A percentile compares a stretch with the other conserved stretches of the same genome.
phyloP scores from a whole-genome alignment of 1,140 invertebrate genomes.

The Thereuonema tuberculata region DNA sequence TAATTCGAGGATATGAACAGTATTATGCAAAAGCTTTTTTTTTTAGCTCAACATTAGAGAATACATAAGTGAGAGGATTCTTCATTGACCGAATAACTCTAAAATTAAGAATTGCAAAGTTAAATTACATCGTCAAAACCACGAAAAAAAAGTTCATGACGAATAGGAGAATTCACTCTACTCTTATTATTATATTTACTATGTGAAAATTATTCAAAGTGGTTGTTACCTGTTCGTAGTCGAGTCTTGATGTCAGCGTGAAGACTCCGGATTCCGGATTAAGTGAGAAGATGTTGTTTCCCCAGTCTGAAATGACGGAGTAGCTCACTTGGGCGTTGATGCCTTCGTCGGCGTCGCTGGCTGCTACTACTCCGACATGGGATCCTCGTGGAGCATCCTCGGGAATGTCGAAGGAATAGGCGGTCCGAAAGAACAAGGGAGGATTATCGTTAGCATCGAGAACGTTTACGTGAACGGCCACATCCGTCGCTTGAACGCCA shows the following conservation, averaged over 20 bases:
- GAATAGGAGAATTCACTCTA: too few relatives aligned
- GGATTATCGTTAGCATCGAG: slow-evolving; percentile 88
- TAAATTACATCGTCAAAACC: too few relatives aligned
- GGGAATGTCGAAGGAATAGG: slow-evolving; percentile 76
- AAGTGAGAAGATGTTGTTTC: slow-evolving; percentile 81
- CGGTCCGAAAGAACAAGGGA: slow-evolving; percentile 64
- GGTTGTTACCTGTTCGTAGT: slow-evolving; percentile 73
- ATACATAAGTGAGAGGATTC: too few relatives aligned
- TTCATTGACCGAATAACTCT: too few relatives aligned
- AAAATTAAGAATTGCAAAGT: too few relatives aligned
- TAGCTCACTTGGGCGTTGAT: slow-evolving; percentile 77
- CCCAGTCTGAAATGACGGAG: slow-evolving; percentile 80
- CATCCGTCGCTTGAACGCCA: slow-evolving; percentile 62
- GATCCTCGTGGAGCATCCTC: slow-evolving; percentile 68
- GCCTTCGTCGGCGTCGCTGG: slow-evolving; percentile 67
- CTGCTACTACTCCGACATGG: slow-evolving; percentile 63
- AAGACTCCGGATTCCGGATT: slow-evolving; percentile 80
- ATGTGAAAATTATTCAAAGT: not conserved
- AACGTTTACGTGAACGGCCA: slow-evolving; percentile 53
- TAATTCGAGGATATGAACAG: too few relatives aligned
- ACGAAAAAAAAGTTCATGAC: too few relatives aligned
- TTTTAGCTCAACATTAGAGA: too few relatives aligned
- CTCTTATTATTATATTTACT: not conserved
- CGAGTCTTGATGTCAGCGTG: slow-evolving; percentile 69
- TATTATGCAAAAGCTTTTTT: too few relatives aligned